Base-by-base conservation (phyloP, 2,797 vertebrate genomes). In the Pangasius larnaudii region DNA sequence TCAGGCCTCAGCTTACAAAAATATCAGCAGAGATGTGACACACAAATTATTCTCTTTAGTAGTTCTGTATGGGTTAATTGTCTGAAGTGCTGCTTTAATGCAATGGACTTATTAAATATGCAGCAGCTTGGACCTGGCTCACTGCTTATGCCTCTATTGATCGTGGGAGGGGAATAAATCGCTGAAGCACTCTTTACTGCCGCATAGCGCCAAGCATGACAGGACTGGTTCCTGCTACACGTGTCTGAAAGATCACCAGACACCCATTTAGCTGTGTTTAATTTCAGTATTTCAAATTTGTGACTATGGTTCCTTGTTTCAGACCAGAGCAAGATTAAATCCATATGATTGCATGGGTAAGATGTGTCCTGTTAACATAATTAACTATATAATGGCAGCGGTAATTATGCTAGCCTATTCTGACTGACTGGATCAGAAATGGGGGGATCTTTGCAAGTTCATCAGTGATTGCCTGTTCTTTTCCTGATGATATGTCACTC, bases 91-190 rank as follows among this genome's bases (percentile, higher is more conserved):
- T 59, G 88, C 69, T 87, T 79, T 89, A 86, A 85, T 90, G 88
- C 84, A 42, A 85, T 59, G 86, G 72, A 75, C 85, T 89, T 81
- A 91, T 91, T 49, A 91, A 90, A 90, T 88, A 91, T 91, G 91
- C 83, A 90, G 81, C 63, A 46, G 88, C 59, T 61, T 16, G 71
- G 84, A 63, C 46, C 65, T 80, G 79, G 69, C 90, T 90, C 79
- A 59, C 30, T 67, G 86, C 86, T 86, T 85, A 39, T 84, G 77
- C 61, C 42, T 24, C 63, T 90, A 91, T 88, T 87, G 91, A 90
- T 91, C 71, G 72, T 65, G 65, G 46, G 51, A 59, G 79, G 71
- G 61, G 72, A 27, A 83, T 89, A 77, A 14, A 81, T 71, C 30
- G 63, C 89, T 87, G 58, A 88, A 53, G 86, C 75, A 86, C 79